Evolutionary conservation across 2,888 invertebrate genomes (phyloP), one percentile per base, ranked within the genome.

Genomic region (Tachina fera): DNA sequence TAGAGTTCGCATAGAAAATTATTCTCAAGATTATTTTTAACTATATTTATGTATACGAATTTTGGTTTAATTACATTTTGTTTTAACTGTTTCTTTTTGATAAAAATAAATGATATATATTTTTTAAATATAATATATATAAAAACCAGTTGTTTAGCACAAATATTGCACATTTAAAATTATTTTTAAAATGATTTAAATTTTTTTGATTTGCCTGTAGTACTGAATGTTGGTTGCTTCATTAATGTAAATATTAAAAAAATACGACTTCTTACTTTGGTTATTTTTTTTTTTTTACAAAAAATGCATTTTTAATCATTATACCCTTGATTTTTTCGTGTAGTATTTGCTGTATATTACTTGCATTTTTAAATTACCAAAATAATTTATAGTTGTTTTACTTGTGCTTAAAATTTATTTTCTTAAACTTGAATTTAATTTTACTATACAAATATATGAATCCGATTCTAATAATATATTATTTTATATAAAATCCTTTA

Each of bases 31-130:
- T 22, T 49, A 1, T 9, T 39, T 47, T 45, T 60, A 58, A 31
- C 5, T 19, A 10, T 31, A 31, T 31, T 0, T 31, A 31, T 31
- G 31, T 31, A 31, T n/a, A 22, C 19, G 14, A 39, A 9, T 63
- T 51, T 56, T 60, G 22, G 47, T 79, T 84, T 43, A 58, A 70
- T 72, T 83, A 75, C 81, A 83, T 87, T 85, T 79, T 79, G 84
- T 86, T 86, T 86, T 81, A 81, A 74, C 86, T 86, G 86, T 82
- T 84, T 80, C 76, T 86, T 77, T 81, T 85, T 60, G 3, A 31
- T 71, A 53, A 49, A 60, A 49, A 39, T n/a, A n/a, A 43, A 8
- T n/a, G 47, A 58, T 74, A 74, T 74, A 60, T 81, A 53, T 79
- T 72, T 79, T 71, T 70, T 9, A 51, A 14, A 22, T 51, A 0